Conservation (phyloP, 2,888 invertebrate genomes). For the Micropterix aruncella region DNA sequence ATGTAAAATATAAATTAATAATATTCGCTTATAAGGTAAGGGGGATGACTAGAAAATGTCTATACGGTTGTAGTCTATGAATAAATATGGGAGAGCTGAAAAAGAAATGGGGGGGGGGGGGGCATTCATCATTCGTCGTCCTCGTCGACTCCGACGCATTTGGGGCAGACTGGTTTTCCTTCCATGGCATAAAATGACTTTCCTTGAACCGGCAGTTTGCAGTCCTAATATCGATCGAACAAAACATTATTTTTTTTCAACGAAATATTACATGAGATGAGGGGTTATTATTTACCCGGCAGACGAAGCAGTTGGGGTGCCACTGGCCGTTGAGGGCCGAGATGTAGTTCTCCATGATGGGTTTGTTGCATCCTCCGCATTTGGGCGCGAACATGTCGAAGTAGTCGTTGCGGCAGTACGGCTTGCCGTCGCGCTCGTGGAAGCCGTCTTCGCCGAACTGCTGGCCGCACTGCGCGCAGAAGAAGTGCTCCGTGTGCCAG, state of each 20-base stretch:
- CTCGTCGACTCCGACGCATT: constrained; percentile 84
- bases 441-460: constrained; percentile 97
- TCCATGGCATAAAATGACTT: constrained; percentile 97
- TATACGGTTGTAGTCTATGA: too few species aligned
- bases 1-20: constrained; percentile 4
- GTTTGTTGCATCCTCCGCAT: constrained; percentile 89
- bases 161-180: constrained; percentile 90
- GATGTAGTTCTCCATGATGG: constrained; percentile 97
- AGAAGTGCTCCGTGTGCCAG: constrained; percentile 98
- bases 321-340: constrained; percentile 95
- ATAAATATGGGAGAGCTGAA: constrained; percentile 40
- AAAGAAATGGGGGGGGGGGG: constrained; percentile 22
- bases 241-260: constrained; percentile 18
- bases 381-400: constrained; percentile 97
- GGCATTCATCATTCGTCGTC: constrained; percentile 38
- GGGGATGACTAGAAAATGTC: constrained; percentile 1
- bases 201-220: constrained; percentile 83
- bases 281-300: constrained; percentile 63
- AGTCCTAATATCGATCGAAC: constrained; percentile 57
- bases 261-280: constrained; percentile 2
- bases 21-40: constrained; percentile 5
- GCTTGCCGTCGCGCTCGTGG: constrained; percentile 91
- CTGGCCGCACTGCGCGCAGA: constrained; percentile 94
- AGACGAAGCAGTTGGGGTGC: constrained; percentile 98
- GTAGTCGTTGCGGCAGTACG: constrained; percentile 92